These are phyloP conservation scores for Otocyon megalotis DNA, from an alignment of 2,113 vertebrate species.

Conservation along the genomic window DNA sequence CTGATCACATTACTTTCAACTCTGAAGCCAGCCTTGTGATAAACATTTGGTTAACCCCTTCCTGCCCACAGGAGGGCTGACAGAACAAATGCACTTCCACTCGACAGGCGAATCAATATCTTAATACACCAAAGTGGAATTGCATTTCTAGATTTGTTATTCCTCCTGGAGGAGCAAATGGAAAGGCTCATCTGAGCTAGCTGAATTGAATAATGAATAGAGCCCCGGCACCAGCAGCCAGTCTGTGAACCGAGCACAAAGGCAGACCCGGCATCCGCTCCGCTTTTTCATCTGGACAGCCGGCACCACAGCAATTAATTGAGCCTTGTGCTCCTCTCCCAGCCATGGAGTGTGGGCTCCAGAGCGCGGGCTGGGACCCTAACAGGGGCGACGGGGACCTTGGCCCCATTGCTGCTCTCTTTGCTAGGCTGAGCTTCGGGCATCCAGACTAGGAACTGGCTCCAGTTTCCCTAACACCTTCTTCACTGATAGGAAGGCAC, in stretches of 20 bases:
- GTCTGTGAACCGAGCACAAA: constrained; percentile 81
- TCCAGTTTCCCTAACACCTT: neutral
- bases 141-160: constrained; percentile 89
- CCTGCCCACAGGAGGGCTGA: constrained; percentile 79
- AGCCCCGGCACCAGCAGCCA: constrained; percentile 82
- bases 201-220: constrained; percentile 86
- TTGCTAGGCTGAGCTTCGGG: neutral
- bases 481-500: neutral
- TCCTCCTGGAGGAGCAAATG: constrained; percentile 85
- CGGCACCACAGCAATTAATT: constrained; percentile 69
- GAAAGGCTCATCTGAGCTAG: constrained; percentile 78
- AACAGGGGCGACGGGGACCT: neutral
- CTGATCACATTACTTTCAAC: constrained; percentile 99
- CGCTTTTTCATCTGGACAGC: constrained; percentile 70
- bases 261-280: constrained; percentile 78
- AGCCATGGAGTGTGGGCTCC: constrained; percentile 58
- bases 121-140: constrained; percentile 90
- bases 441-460: neutral
- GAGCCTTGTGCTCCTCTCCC: constrained; percentile 71
- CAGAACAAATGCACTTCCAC: constrained; percentile 87
- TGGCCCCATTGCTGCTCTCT: neutral
- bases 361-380: constrained; percentile 6
- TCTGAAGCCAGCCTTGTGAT: constrained; percentile 93
- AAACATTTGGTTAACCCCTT: constrained; percentile 94
- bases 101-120: constrained; percentile 87